Conservation (phyloP, 1,140 invertebrate genomes). For the Carposina sasakii region DNA sequence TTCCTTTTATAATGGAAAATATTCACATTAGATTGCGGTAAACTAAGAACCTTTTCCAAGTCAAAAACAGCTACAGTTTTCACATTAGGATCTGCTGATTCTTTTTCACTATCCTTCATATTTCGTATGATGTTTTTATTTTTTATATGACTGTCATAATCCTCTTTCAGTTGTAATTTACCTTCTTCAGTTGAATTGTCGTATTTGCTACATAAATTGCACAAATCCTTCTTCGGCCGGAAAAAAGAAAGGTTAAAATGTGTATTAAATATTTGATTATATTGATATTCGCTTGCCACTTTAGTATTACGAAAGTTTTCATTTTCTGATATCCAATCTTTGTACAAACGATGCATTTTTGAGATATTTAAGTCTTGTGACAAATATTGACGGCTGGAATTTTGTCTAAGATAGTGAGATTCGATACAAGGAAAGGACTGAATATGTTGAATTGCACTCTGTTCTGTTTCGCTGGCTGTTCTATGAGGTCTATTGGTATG, state of each 20-base stretch:
- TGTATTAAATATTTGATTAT: slow-evolving; percentile 2
- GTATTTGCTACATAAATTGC: slow-evolving; percentile 12
- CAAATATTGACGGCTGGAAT: slow-evolving; percentile 16
- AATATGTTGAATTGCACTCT: slow-evolving; percentile 22
- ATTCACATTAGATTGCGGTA: slow-evolving; percentile 18
- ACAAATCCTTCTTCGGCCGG: slow-evolving; percentile 22
- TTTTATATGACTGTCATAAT: slow-evolving; percentile 14
- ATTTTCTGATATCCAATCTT: background rate
- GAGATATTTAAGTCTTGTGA: slow-evolving; percentile 21
- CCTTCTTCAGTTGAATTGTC: slow-evolving; percentile 9
- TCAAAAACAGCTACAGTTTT: slow-evolving; percentile 18
- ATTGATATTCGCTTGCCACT: background rate
- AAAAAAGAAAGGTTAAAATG: slow-evolving; percentile 8
- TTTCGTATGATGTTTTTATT: slow-evolving; percentile 18
- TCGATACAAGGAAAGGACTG: slow-evolving; percentile 19
- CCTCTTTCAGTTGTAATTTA: slow-evolving; percentile 13
- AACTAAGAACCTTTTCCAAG: slow-evolving; percentile 20
- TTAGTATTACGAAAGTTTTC: background rate
- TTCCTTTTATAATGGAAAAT: slow-evolving; percentile 31
- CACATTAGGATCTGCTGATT: slow-evolving; percentile 2
- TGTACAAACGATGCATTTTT: slow-evolving; percentile 21
- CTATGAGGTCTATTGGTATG: slow-evolving; percentile 23
- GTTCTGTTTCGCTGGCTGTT: slow-evolving; percentile 17
- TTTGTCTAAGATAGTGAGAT: slow-evolving; percentile 22
- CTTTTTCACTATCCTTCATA: slow-evolving; percentile 21